These are phyloP conservation scores for Polydrusus cervinus DNA, from an alignment of 2,888 invertebrate genomes.

Conservation along the genomic window DNA sequence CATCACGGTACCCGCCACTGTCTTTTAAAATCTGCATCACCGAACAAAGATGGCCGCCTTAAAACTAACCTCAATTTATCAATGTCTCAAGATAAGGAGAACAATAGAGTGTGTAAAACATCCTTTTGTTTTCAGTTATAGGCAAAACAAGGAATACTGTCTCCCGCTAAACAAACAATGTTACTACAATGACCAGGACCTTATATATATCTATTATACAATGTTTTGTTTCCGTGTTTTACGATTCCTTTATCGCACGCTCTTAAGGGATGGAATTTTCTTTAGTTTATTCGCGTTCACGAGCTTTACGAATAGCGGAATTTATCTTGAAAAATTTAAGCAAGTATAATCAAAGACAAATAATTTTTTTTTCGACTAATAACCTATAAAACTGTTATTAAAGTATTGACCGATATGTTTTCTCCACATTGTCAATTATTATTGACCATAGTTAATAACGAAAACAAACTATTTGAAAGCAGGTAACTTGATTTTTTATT, in stretches of 20 bases:
- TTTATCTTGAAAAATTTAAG: background rate
- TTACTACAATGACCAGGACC: conserved; percentile 70
- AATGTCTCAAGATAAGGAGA: conserved; percentile 73
- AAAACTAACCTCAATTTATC: conserved; percentile 73
- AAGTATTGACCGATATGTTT: too few species aligned
- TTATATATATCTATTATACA: conserved; percentile 58
- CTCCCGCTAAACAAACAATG: conserved; percentile 66
- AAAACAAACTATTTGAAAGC: too few species aligned
- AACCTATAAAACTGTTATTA: too few species aligned
- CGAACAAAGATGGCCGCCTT: conserved; percentile 71
- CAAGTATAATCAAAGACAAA: too few species aligned
- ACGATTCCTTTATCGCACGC: conserved; percentile 51
- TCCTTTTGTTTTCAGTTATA: conserved; percentile 71
- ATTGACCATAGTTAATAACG: too few species aligned
- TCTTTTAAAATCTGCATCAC: conserved; percentile 39
- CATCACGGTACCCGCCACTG: too few species aligned
- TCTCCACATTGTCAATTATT: too few species aligned
- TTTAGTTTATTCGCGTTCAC: conserved; percentile 33
- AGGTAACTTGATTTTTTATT: too few species aligned
- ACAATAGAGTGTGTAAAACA: conserved; percentile 73
- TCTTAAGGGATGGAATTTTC: conserved; percentile 46
- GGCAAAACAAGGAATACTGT: conserved; percentile 69
- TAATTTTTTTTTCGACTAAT: too few species aligned
- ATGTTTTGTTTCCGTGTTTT: conserved; percentile 53
- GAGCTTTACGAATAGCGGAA: background rate